phyloP scores from a whole-genome alignment of 2,888 invertebrate species.

The Campaea margaritaria region DNA sequence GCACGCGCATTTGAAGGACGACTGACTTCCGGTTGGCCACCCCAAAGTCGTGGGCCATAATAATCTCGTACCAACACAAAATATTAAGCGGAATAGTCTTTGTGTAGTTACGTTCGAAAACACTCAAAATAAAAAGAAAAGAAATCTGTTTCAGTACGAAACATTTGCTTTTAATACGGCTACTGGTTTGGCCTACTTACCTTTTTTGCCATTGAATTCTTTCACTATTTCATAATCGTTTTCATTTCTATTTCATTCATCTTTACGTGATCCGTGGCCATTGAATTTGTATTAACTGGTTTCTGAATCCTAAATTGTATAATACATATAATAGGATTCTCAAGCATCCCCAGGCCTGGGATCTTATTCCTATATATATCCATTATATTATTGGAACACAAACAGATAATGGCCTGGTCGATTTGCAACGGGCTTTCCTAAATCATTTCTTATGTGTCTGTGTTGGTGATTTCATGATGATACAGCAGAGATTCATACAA shows the following conservation, averaged over 20 bases:
- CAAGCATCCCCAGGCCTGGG: too few relatives aligned
- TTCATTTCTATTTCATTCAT: conserved; percentile 29
- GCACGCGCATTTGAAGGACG: too few relatives aligned
- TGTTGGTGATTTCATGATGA: not conserved
- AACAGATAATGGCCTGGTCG: conserved; percentile 5
- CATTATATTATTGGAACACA: not conserved
- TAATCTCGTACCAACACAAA: too few relatives aligned
- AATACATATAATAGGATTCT: conserved; percentile 2
- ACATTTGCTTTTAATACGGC: conserved; percentile 60
- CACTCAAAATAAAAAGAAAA: too few relatives aligned
- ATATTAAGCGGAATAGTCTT: too few relatives aligned
- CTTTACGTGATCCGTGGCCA: conserved; percentile 5
- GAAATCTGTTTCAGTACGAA: too few relatives aligned
- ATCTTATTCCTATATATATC: conserved; percentile 1
- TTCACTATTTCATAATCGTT: conserved; percentile 28
- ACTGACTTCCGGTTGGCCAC: too few relatives aligned
- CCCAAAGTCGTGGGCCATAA: too few relatives aligned
- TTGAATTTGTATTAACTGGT: conserved; percentile 7
- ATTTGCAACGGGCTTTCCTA: not conserved
- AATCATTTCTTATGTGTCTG: not conserved
- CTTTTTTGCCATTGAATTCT: conserved; percentile 34
- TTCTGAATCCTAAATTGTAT: conserved; percentile 1
- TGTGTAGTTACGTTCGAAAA: too few relatives aligned
- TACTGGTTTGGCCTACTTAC: conserved; percentile 49
- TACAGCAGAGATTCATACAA: not conserved